These are phyloP conservation scores for Tapirus indicus DNA, from an alignment of 2,797 vertebrate genomes.

Conservation along the genomic window DNA sequence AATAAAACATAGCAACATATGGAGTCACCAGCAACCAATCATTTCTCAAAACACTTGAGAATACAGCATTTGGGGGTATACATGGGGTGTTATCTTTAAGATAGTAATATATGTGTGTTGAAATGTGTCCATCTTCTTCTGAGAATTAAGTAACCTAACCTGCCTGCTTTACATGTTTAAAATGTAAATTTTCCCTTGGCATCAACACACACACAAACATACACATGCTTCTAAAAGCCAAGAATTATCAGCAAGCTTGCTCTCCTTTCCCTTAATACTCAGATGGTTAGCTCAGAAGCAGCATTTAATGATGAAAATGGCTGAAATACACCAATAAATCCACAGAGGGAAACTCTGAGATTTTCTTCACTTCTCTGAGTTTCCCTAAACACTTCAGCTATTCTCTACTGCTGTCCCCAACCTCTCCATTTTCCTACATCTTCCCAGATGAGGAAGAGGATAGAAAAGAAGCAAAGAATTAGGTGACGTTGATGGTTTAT, in stretches of 20 bases:
- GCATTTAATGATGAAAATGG: conserved; percentile 12
- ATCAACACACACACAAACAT: not conserved
- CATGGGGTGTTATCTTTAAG: conserved; percentile 75
- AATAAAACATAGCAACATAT: conserved; percentile 84
- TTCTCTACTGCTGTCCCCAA: not conserved
- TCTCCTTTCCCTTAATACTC: conserved; percentile 22
- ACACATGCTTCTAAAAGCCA: not conserved
- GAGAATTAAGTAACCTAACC: conserved; percentile 61
- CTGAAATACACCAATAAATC: not conserved
- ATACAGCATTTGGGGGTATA: conserved; percentile 57
- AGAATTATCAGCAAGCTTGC: conserved; percentile 41
- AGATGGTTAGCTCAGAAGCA: not conserved
- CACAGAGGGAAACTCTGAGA: not conserved
- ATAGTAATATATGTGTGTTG: conserved; percentile 63
- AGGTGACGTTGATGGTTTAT: not conserved
- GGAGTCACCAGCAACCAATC: conserved; percentile 81
- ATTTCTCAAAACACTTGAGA: conserved; percentile 73
- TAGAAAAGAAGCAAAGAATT: not conserved
- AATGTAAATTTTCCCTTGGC: conserved; percentile 64
- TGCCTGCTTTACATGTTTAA: conserved; percentile 51
- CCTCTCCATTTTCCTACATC: not conserved
- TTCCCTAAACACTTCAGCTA: not conserved
- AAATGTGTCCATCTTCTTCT: conserved; percentile 72
- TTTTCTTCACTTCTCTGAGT: not conserved
- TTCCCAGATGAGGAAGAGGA: not conserved